Evolutionary conservation across 2,888 invertebrate genomes (phyloP), one percentile per base, ranked within the genome.

Genomic region (Uloborus plumipes): DNA sequence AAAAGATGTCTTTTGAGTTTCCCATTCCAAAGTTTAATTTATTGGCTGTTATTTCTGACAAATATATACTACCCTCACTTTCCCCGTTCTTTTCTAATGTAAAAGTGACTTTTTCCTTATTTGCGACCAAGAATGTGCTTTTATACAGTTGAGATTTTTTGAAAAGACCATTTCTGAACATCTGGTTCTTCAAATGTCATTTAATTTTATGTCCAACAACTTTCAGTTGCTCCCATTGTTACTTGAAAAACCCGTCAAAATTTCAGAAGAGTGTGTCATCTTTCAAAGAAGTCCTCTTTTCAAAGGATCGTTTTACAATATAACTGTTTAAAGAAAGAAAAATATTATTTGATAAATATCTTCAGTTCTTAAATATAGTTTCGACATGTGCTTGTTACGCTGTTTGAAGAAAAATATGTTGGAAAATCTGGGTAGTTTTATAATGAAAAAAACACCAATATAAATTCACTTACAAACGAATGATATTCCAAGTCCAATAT

Each of bases 131-230:
- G 11, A 59, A 18, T 18, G 18, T 59, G 6, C 18, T 15, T 7
- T 55, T 55, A 18, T 55, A 14, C 55, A 6, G n/a, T 18, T 55
- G 16, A 18, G 14, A 9, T 20, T 20, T 59, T 59, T 59, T 20
- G 18, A 20, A n/a, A n/a, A 22, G 20, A n/a, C 67, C 31, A 78
- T 79, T 79, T 79, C 55, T 59, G 73, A 73, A 79, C 79, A 79
- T 61, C 79, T 79, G 79, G 72, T 50, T 71, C 67, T 73, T 66
- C 79, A 79, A 67, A 73, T 72, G 73, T 79, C 79, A 79, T 79
- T 79, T 79, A 73, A 73, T 79, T 79, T 73, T 79, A 67, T 73
- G 67, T 79, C 72, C 72, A 59, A 73, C 73, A 72, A 72, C 67
- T 79, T 79, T 72, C 66, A 73, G 72, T 79, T 72, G 53, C 76